These are phyloP conservation scores for Petrocephalus schoutedeni DNA, from an alignment of 2,797 vertebrate genomes.

Conservation along the genomic window DNA sequence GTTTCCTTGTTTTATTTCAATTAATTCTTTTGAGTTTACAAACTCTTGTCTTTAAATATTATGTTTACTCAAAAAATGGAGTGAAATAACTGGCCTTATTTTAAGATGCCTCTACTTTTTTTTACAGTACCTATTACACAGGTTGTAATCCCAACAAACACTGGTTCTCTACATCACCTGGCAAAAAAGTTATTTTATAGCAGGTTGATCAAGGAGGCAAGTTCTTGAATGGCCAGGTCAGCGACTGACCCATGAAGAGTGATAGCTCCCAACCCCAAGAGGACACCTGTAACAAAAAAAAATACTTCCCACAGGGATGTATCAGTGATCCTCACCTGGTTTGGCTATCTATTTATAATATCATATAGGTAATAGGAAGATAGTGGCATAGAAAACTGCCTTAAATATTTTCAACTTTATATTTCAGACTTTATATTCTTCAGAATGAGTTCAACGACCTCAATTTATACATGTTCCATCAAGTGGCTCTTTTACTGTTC, in stretches of 20 bases:
- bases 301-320: not conserved
- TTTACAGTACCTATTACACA: not conserved
- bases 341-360: not conserved
- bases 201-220: not conserved
- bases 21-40: not conserved
- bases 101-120: not conserved
- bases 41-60: not conserved
- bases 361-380: not conserved
- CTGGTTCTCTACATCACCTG: not conserved
- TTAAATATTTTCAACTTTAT: not conserved
- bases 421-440: constrained; percentile 14
- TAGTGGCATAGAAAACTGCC: not conserved
- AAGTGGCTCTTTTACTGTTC: constrained; percentile 1
- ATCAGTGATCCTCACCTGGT: not conserved
- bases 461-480: constrained; percentile 12
- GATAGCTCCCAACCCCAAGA: not conserved
- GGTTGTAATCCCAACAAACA: not conserved
- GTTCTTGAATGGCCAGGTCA: not conserved
- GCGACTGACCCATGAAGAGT: not conserved
- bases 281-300: not conserved
- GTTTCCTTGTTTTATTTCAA: not conserved
- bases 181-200: not conserved
- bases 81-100: not conserved
- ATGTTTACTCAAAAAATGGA: not conserved
- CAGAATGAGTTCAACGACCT: not conserved